phyloP scores from a whole-genome alignment of 2,113 vertebrate species.

The Megaceryle torquata region DNA sequence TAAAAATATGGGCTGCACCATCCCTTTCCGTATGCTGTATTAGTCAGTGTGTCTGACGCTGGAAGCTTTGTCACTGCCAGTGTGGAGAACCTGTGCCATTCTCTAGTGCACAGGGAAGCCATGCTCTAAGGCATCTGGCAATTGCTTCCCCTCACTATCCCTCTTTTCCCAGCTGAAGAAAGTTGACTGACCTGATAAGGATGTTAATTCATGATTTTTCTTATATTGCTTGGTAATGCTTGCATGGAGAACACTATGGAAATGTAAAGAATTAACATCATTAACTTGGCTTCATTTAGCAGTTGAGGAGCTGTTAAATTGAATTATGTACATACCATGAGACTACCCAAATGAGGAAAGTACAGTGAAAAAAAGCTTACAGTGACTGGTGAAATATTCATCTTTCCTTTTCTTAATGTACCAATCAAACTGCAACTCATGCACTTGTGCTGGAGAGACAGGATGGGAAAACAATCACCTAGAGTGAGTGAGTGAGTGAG shows the following conservation, averaged over 20 bases:
- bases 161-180: neutral
- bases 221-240: neutral
- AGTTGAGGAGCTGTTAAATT: conserved; percentile 31
- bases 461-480: neutral
- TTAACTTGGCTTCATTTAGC: conserved; percentile 27
- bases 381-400: neutral
- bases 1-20: neutral
- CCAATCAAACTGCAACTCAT: neutral
- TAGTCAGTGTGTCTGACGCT: neutral
- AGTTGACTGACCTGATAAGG: neutral
- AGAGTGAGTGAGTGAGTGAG: neutral
- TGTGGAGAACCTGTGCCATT: neutral
- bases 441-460: neutral
- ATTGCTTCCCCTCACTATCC: neutral
- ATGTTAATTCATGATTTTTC: neutral
- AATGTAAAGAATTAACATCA: neutral
- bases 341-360: neutral
- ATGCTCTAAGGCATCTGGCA: neutral
- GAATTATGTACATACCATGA: neutral
- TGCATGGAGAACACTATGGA: neutral
- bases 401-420: neutral
- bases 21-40: neutral
- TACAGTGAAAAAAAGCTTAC: neutral
- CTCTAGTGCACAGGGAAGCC: neutral
- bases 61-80: neutral